Base-by-base conservation (phyloP, 2,113 vertebrate species). In the Triplophysa tibetana region DNA sequence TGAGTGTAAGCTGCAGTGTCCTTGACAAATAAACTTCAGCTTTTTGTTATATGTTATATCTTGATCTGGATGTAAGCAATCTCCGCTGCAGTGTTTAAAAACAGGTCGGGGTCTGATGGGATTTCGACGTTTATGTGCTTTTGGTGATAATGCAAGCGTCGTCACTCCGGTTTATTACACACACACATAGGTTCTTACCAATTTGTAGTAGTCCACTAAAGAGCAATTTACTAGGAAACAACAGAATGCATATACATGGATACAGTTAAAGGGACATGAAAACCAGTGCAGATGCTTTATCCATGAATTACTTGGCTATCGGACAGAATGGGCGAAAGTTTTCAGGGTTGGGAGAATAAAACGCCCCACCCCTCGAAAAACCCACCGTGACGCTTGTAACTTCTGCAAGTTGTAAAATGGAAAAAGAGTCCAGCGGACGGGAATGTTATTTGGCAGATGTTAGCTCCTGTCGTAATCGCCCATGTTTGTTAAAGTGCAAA, bases 1-100 rank as follows among this genome's bases (percentile, higher is more conserved):
- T 86, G 89, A 90, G 90, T 88, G 89, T 73, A 88, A 90, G 86
- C 91, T 91, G 91, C 92, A 87, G 92, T 93, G 93, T 92, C 93
- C 92, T 93, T 93, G 92, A 92, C 81, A 85, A 87, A 87, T 87
- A 82, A 83, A 90, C 81, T 90, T 86, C 10, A 65, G 80, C 83
- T 67, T 86, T 81, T 6, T 52, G 81, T 65, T 38, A 8, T 38
- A 38, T 33, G 21, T 80, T 29, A 4, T 29, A 16, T 80, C 58
- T n/a, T 13, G 19, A 26, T 19, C 72, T 43, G 17, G 56, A 62
- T 23, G 3, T 16, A 24, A 29, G 72, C 80, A 79, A 14, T 82
- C 70, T 61, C 79, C 61, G 74, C 77, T 65, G 50, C 50, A 52
- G 50, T 52, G 14, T 23, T 45, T 23, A 56, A 70, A 70, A 9